These are phyloP conservation scores for Linnaemya vulpina DNA, from an alignment of 2,888 invertebrate species.

Conservation along the genomic window DNA sequence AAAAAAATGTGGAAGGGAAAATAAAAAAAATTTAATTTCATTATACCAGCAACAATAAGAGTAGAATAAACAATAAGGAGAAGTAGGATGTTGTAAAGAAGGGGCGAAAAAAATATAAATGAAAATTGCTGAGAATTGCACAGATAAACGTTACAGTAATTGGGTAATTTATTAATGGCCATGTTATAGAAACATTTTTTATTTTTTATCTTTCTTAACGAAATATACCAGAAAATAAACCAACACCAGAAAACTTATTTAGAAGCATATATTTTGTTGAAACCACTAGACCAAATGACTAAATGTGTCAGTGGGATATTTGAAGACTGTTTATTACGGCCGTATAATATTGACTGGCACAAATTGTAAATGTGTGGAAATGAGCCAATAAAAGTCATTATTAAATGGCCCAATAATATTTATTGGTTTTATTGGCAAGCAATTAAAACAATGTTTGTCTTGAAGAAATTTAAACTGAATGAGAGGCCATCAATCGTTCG, in stretches of 20 bases:
- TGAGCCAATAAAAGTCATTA: slow-evolving; percentile 54
- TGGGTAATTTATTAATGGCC: slow-evolving; percentile 69
- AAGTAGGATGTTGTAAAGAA: slow-evolving; percentile 7
- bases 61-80: not conserved
- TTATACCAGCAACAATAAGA: slow-evolving; percentile 30
- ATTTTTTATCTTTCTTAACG: slow-evolving; percentile 15
- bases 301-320: slow-evolving; percentile 24
- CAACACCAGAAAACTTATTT: slow-evolving; percentile 4
- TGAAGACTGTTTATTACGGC: not conserved
- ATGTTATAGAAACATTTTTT: slow-evolving; percentile 33
- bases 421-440: slow-evolving; percentile 43
- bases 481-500: not conserved
- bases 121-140: slow-evolving; percentile 66
- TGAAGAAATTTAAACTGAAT: slow-evolving; percentile 5
- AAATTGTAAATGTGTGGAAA: slow-evolving; percentile 9
- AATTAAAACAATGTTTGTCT: slow-evolving; percentile 38
- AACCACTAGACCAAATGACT: not conserved
- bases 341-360: not conserved
- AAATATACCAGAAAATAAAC: not conserved
- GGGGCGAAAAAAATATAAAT: slow-evolving; percentile 8
- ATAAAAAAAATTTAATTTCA: slow-evolving; percentile 38
- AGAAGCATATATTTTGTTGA: not conserved
- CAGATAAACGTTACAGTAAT: slow-evolving; percentile 67
- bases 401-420: slow-evolving; percentile 45
- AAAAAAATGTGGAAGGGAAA: not conserved